phyloP scores from a whole-genome alignment of 2,113 vertebrate species.

The Diphyllodes magnificus region DNA sequence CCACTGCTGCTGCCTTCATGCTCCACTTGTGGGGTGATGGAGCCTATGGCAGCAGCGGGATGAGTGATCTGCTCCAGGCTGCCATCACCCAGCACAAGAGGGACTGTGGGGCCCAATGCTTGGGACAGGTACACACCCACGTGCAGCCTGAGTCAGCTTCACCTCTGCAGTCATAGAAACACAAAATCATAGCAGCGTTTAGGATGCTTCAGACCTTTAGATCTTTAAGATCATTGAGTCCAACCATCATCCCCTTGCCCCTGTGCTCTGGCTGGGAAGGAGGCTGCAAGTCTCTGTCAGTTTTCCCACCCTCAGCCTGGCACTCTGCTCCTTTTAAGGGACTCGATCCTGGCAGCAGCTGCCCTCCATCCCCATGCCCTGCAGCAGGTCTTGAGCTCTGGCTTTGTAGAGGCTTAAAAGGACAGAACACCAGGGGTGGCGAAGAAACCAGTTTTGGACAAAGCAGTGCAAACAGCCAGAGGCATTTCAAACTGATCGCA shows the following conservation, averaged over 20 bases:
- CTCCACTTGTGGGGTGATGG: fast-evolving
- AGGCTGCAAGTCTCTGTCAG: neutral
- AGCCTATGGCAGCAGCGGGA: fast-evolving
- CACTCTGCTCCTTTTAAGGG: neutral
- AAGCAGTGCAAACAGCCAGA: neutral
- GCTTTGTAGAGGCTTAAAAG: neutral
- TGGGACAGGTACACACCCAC: neutral
- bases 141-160: neutral
- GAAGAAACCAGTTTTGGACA: neutral
- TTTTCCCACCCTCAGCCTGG: neutral
- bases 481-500: neutral
- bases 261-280: neutral
- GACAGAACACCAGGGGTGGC: fast-evolving
- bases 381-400: neutral
- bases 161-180: fast-evolving
- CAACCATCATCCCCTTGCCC: neutral
- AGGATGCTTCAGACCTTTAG: neutral
- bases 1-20: fast-evolving
- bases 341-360: neutral
- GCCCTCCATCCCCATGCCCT: fast-evolving
- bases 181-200: neutral
- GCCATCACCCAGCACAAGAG: neutral
- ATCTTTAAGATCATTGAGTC: fast-evolving
- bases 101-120: fast-evolving
- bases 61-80: neutral